These are phyloP conservation scores for Octomys mimax DNA, from an alignment of 2,797 vertebrate genomes.

Conservation along the genomic window DNA sequence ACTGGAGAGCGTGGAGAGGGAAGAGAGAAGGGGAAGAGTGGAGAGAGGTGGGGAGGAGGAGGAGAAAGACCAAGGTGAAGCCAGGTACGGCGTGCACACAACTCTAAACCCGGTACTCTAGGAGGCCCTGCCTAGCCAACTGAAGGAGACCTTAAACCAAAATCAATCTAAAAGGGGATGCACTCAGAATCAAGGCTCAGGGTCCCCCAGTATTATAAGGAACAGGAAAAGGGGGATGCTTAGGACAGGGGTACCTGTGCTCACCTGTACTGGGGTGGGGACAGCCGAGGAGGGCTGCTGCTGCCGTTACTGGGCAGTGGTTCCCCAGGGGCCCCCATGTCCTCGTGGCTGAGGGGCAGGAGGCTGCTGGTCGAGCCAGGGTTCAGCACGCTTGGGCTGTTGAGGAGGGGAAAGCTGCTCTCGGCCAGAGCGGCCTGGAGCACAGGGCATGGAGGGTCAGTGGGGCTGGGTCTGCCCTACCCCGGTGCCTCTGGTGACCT, in stretches of 20 bases:
- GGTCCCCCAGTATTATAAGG: not conserved
- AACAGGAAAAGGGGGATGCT: not conserved
- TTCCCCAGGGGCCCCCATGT: conserved; percentile 97
- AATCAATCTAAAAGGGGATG: not conserved
- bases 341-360: conserved; percentile 97
- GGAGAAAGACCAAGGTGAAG: not conserved
- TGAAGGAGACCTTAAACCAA: not conserved
- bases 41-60: no score
- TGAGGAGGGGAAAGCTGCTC: conserved; percentile 97
- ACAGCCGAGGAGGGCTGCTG: conserved; percentile 97
- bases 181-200: not conserved
- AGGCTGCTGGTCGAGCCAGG: conserved; percentile 95
- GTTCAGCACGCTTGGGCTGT: conserved; percentile 95
- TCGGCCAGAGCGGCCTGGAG: conserved; percentile 96
- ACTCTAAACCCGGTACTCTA: not conserved
- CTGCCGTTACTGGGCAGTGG: conserved; percentile 98
- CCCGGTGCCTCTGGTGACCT: not conserved
- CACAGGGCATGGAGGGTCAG: not conserved
- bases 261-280: conserved; percentile 98
- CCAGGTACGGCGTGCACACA: not conserved
- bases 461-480: rapidly evolving
- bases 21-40: no score
- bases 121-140: not conserved
- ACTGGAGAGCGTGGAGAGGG: no score
- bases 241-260: conserved; percentile 18